These are phyloP conservation scores for Drosophila engyochracea DNA, from an alignment of 2,888 invertebrate genomes.

Conservation along the genomic window DNA sequence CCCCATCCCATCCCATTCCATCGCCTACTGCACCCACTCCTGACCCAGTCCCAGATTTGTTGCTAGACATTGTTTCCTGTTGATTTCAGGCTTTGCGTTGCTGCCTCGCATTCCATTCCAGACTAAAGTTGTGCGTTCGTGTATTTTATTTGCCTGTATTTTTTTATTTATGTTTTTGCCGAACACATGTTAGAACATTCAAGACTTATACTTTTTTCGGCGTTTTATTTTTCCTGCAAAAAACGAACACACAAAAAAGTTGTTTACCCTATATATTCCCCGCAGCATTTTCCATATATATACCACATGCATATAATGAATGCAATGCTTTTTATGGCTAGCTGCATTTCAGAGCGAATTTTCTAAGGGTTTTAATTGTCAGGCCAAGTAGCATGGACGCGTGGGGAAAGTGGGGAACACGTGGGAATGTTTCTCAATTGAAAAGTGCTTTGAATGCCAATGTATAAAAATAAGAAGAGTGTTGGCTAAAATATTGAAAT, in stretches of 20 bases:
- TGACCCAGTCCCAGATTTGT: slow-evolving; percentile 3
- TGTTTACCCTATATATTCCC: slow-evolving; percentile 29
- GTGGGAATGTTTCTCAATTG: slow-evolving; percentile 50
- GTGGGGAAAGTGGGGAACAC: neutral
- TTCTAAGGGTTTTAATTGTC: slow-evolving; percentile 59
- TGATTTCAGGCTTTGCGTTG: slow-evolving; percentile 47
- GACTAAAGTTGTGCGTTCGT: slow-evolving; percentile 38
- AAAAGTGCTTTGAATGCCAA: slow-evolving; percentile 56
- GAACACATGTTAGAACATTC: slow-evolving; percentile 74
- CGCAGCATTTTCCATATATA: slow-evolving; percentile 39
- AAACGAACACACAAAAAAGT: slow-evolving; percentile 32
- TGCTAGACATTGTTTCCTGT: slow-evolving; percentile 26
- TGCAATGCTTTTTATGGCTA: slow-evolving; percentile 69
- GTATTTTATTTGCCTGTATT: slow-evolving; percentile 45
- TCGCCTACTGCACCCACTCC: neutral
- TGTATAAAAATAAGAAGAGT: slow-evolving; percentile 1
- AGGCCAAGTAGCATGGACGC: slow-evolving; percentile 5
- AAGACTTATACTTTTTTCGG: slow-evolving; percentile 66
- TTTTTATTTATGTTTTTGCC: slow-evolving; percentile 42
- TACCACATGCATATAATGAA: slow-evolving; percentile 31
- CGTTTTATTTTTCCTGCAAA: slow-evolving; percentile 1
- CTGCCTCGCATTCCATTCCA: slow-evolving; percentile 19
- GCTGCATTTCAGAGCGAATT: slow-evolving; percentile 53
- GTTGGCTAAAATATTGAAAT: neutral
- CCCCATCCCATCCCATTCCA: no score